Evolutionary conservation across 1,140 invertebrate genomes (phyloP), one percentile per base, ranked within the genome.

Genomic region (Phocides pigmalion): DNA sequence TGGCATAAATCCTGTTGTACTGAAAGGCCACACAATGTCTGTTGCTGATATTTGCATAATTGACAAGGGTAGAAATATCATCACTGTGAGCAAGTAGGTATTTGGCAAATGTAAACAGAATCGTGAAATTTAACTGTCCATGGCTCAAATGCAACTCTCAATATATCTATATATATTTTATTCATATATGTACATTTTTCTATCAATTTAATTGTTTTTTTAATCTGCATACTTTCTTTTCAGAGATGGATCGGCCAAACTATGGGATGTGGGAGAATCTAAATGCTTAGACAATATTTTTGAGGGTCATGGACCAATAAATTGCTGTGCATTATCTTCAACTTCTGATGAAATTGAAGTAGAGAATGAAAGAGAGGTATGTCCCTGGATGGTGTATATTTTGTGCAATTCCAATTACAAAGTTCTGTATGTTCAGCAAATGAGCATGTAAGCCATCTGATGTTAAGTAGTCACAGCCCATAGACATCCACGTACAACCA

Each of bases 191-290:
- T 2, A 22, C 6, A 22, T 35, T 8, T 32, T 9, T 12, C 9
- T 22, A 8, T 41, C 63, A 39, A n/a, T 19, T 49, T 3, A 20
- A 35, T 19, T 32, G 16, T 47, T 28, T 5, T 6, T 32, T 4
- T 11, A 15, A 2, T 22, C 20, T 22, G 20, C 2, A 22, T 5
- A 22, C 6, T 56, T 17, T 58, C 51, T 32, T 72, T 85, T 44
- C 54, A 93, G 94, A 74, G 95, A 96, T 93, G 95, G 95, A 20
- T 92, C 93, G 51, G 94, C 93, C 11, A 93, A 93, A 73, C 81
- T 96, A 15, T 96, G 95, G 95, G 94, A 96, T 90, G 94, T 95
- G 84, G 94, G 94, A 32, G 81, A 93, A 82, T 91, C 93, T 25
- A 81, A 79, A 16, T 94, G 94, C 68, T 72, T 96, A 12, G 91